phyloP scores from a whole-genome alignment of 2,113 vertebrate species.

The Dermatemys mawii region DNA sequence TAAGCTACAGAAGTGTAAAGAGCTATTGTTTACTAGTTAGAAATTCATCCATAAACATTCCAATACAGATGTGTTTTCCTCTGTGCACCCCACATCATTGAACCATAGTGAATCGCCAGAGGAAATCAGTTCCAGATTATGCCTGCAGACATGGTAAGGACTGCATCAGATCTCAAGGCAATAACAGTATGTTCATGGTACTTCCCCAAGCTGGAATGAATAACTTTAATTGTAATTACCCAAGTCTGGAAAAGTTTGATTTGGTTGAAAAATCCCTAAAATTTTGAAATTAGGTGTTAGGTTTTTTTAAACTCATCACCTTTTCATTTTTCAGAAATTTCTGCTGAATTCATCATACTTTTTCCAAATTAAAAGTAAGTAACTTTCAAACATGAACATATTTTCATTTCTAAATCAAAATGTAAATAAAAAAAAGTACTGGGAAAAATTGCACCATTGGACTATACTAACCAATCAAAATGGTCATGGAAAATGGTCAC shows the following conservation, averaged over 20 bases:
- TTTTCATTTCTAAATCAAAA: not conserved
- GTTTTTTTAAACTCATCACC: not conserved
- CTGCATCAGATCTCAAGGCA: slow-evolving; percentile 12
- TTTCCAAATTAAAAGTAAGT: not conserved
- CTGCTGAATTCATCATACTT: not conserved
- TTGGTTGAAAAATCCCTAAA: not conserved
- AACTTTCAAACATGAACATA: not conserved
- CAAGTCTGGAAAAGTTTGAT: not conserved
- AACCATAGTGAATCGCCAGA: slow-evolving; percentile 20
- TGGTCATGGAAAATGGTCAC: not conserved
- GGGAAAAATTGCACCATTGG: not conserved
- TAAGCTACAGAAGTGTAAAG: not conserved
- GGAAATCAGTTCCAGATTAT: slow-evolving; percentile 42
- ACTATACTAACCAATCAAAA: not conserved
- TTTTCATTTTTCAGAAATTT: not conserved
- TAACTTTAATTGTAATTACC: not conserved
- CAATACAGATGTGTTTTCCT: not conserved
- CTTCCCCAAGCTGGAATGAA: not conserved
- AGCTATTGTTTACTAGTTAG: slow-evolving; percentile 8
- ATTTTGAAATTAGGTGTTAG: not conserved
- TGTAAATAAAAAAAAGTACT: not conserved
- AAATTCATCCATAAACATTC: slow-evolving; percentile 27
- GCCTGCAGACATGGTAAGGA: not conserved
- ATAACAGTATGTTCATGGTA: not conserved
- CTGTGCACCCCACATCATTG: slow-evolving; percentile 16